Conservation (phyloP, 2,888 invertebrate species). For the Anagyrus pseudococci region DNA sequence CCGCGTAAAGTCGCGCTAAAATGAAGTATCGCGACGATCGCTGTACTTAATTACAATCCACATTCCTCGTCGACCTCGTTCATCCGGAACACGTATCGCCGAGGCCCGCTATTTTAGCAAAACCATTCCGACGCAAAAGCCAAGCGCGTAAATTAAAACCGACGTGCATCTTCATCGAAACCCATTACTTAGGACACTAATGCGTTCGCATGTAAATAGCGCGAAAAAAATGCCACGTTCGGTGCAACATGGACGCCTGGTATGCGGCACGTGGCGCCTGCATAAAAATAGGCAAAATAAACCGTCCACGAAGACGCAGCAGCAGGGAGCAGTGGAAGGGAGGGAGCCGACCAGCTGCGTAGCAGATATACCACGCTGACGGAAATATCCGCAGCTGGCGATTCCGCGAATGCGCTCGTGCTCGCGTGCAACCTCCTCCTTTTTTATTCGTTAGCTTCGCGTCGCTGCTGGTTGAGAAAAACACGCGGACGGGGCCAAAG, state of each 20-base stretch:
- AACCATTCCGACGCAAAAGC: too few relatives aligned
- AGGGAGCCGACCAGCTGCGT: constrained; percentile 17
- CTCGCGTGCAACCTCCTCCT: background rate
- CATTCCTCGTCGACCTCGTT: too few relatives aligned
- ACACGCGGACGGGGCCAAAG: background rate
- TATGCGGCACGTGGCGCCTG: background rate
- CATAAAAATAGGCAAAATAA: background rate
- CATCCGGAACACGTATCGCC: too few relatives aligned
- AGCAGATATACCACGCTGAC: constrained; percentile 26
- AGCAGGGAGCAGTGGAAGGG: background rate
- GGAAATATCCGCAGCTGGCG: constrained; percentile 29
- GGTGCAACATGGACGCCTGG: background rate
- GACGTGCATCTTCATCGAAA: background rate
- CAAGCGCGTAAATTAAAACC: too few relatives aligned
- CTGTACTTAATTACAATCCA: too few relatives aligned
- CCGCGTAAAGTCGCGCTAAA: too few relatives aligned
- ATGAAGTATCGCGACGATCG: too few relatives aligned
- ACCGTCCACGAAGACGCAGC: background rate
- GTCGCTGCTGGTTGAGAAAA: background rate
- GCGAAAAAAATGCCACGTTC: background rate
- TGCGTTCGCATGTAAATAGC: background rate
- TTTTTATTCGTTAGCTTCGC: background rate
- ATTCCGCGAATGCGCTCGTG: constrained; percentile 28
- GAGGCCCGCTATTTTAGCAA: too few relatives aligned
- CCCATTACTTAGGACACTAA: background rate